Percentiles rank a stretch among this genome's conserved stretches.
These are phyloP conservation scores for Coptodon bakossiorum DNA, from an alignment of 2,113 vertebrate species.

Conservation along the genomic window DNA sequence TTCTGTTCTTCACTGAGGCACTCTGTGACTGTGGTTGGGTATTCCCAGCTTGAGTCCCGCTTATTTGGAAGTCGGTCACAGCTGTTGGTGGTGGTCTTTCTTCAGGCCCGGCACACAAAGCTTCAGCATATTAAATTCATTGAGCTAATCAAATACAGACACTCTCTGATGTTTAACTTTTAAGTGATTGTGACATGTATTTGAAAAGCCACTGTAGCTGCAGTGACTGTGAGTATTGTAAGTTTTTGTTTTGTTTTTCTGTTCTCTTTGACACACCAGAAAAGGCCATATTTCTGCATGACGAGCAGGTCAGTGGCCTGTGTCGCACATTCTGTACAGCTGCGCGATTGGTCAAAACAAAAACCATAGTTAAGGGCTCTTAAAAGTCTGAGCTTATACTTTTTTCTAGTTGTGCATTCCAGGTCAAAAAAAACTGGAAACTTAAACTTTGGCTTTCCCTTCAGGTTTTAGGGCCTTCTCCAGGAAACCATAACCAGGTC, in stretches of 20 bases:
- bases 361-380: not conserved
- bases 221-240: not conserved
- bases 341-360: not conserved
- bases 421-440: not conserved
- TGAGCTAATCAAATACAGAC: not conserved
- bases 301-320: not conserved
- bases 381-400: not conserved
- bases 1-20: not conserved
- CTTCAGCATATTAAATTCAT: not conserved
- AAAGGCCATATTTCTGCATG: not conserved
- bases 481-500: not conserved
- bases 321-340: not conserved
- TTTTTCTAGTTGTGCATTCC: not conserved
- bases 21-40: not conserved
- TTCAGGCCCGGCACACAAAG: not conserved
- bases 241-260: not conserved
- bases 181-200: not conserved
- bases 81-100: slow-evolving; percentile 7
- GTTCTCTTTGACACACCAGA: not conserved
- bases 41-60: not conserved
- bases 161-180: not conserved
- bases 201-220: not conserved
- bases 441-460: not conserved
- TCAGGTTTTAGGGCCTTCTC: not conserved
- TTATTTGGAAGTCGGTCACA: slow-evolving; percentile 10